A percentile compares a stretch with the other conserved stretches of the same genome.
Evolutionary conservation across 2,113 vertebrate species (phyloP).

Genomic region (Cephalopterus ornatus): DNA sequence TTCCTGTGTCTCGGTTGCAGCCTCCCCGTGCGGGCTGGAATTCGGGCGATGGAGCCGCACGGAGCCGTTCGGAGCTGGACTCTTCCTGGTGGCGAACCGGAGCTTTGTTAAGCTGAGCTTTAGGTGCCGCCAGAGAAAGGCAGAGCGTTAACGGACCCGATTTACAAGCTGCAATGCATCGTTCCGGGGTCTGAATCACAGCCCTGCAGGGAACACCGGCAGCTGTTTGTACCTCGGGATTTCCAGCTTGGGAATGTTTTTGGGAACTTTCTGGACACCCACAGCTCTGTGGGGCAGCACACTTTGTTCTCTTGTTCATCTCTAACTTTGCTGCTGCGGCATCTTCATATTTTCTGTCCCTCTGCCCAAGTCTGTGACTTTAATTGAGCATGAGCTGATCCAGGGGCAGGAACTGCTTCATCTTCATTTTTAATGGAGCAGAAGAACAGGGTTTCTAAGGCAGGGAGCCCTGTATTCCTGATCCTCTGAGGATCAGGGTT

Average conservation of each 20-base stretch:
- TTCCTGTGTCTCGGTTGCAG: not conserved
- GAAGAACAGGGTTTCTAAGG: not conserved
- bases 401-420: not conserved
- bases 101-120: not conserved
- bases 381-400: not conserved
- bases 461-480: not conserved
- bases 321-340: not conserved
- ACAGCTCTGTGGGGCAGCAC: rapidly evolving
- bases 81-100: rapidly evolving
- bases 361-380: not conserved
- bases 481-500: not conserved
- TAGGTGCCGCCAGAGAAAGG: not conserved
- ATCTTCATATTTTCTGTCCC: not conserved
- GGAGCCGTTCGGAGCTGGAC: not conserved
- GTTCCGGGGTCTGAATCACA: rapidly evolving
- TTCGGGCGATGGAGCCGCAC: not conserved
- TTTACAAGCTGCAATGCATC: rapidly evolving
- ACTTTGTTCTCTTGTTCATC: rapidly evolving
- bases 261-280: not conserved
- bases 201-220: rapidly evolving
- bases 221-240: rapidly evolving
- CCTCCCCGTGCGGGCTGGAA: not conserved
- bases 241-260: not conserved
- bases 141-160: not conserved
- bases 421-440: not conserved